Evolutionary conservation across 2,888 invertebrate genomes (phyloP), one percentile per base, ranked within the genome.

Genomic region (Troides oblongomaculatus): DNA sequence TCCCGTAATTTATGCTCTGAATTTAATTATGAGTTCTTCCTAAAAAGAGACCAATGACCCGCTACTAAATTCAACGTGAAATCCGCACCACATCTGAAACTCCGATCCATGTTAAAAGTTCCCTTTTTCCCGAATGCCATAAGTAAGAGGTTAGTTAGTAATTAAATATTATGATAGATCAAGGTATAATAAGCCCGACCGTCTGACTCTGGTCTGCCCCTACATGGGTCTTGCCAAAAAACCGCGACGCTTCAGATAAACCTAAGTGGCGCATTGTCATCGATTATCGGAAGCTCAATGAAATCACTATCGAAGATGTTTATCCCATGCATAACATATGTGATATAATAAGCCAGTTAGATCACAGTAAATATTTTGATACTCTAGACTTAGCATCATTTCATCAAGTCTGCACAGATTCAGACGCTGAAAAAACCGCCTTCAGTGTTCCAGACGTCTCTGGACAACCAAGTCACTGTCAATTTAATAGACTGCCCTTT

Each of bases 151-250:
- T 30, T 30, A 30, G 4, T 30, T 4, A 30, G 30, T 5, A 30
- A 30, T 4, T 30, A 30, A 30, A 30, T 3, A 4, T 4, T 30
- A 30, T 30, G 30, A 4, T 0, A 30, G 30, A 30, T 30, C 3
- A 30, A 30, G 2, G 3, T 30, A 5, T 30, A 30, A 3, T 30
- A 30, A 30, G 30, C 3, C 3, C 30, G 30, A 4, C 30, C 30
- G 30, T 30, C 30, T 30, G 4, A 0, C 30, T 3, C 30, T 30
- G 30, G 30, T 30, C 30, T 30, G 30, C 77, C 0, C 77, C 76
- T 1, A 74, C 77, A n/a, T 74, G 73, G 72, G 68, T 77, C 2
- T 74, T 79, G 0, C 78, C 76, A 0, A 79, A 78, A 62, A 79
- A 79, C 56, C 6, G 64, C 0, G 77, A 78, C 56, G 72, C 77